phyloP scores from a whole-genome alignment of 2,888 invertebrate genomes.

The Auanema freiburgensis region DNA sequence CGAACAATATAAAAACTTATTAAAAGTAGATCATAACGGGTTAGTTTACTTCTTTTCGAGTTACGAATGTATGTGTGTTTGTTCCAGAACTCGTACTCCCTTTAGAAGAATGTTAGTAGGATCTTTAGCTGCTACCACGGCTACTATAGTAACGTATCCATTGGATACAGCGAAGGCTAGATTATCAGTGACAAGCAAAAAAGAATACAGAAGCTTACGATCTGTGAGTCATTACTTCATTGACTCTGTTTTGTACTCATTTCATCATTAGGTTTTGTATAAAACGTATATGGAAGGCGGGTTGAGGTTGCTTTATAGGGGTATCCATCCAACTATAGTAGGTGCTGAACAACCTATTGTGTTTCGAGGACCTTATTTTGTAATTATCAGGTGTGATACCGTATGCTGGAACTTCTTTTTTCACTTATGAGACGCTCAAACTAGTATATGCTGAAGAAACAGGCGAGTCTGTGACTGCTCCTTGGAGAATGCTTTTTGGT shows the following conservation, averaged over 20 bases:
- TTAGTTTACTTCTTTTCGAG: conserved; percentile 13
- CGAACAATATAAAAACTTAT: conserved; percentile 88
- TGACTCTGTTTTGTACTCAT: background rate
- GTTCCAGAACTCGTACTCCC: conserved; percentile 65
- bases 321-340: conserved; percentile 2
- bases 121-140: conserved; percentile 90
- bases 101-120: conserved; percentile 81
- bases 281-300: conserved; percentile 56
- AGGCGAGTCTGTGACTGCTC: conserved; percentile 31
- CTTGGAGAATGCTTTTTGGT: conserved; percentile 20
- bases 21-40: conserved; percentile 66
- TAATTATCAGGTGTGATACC: conserved; percentile 35
- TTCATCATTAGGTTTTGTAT: background rate
- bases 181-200: conserved; percentile 36
- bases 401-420: conserved; percentile 79
- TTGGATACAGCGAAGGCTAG: conserved; percentile 85
- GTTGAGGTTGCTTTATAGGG: conserved; percentile 19
- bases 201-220: conserved; percentile 30
- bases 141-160: conserved; percentile 91
- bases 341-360: background rate
- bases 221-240: conserved; percentile 13
- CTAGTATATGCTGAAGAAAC: conserved; percentile 71
- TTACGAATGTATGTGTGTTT: background rate
- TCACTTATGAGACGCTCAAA: conserved; percentile 92
- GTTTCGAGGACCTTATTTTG: background rate